phyloP scores from a whole-genome alignment of 2,888 invertebrate species.

The Apotomis capreana region DNA sequence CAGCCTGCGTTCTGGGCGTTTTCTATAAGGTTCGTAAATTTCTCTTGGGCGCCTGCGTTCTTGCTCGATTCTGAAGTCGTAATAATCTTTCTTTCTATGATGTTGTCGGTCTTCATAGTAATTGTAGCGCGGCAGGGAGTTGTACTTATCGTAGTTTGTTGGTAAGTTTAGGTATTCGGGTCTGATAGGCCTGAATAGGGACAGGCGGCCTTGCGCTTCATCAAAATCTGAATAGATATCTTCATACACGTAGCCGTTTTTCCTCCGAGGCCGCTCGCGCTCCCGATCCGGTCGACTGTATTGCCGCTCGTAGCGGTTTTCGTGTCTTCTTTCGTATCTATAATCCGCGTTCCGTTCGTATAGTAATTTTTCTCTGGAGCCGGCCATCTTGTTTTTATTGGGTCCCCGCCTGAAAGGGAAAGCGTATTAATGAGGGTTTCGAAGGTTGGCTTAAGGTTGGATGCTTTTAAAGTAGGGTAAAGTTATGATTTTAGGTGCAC shows the following conservation, averaged over 20 bases:
- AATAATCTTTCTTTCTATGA: conserved; percentile 72
- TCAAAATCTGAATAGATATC: conserved; percentile 80
- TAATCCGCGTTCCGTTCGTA: conserved; percentile 55
- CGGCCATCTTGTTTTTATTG: conserved; percentile 70
- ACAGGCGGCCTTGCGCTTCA: conserved; percentile 76
- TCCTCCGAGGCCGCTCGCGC: conserved; percentile 66
- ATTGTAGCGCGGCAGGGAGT: conserved; percentile 73
- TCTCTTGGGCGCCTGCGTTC: conserved; percentile 60
- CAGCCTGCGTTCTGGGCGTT: conserved; percentile 46
- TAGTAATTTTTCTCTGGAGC: conserved; percentile 73
- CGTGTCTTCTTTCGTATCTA: conserved; percentile 35
- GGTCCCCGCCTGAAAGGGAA: conserved; percentile 61
- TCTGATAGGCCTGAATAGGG: conserved; percentile 77
- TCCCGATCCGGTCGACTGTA: conserved; percentile 47
- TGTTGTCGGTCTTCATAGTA: conserved; percentile 65
- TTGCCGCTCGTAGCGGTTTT: conserved; percentile 27
- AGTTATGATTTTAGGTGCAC: conserved; percentile 2
- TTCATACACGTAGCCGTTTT: conserved; percentile 79
- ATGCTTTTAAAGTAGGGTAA: conserved; percentile 21
- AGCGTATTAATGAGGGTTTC: conserved; percentile 55
- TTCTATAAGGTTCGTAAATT: conserved; percentile 63
- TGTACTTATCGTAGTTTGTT: conserved; percentile 73
- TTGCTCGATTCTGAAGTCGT: conserved; percentile 75
- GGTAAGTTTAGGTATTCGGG: conserved; percentile 78
- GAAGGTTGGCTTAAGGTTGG: conserved; percentile 21